Evolutionary conservation across 2,888 invertebrate genomes (phyloP).

Genomic region (Ochropleura plecta): DNA sequence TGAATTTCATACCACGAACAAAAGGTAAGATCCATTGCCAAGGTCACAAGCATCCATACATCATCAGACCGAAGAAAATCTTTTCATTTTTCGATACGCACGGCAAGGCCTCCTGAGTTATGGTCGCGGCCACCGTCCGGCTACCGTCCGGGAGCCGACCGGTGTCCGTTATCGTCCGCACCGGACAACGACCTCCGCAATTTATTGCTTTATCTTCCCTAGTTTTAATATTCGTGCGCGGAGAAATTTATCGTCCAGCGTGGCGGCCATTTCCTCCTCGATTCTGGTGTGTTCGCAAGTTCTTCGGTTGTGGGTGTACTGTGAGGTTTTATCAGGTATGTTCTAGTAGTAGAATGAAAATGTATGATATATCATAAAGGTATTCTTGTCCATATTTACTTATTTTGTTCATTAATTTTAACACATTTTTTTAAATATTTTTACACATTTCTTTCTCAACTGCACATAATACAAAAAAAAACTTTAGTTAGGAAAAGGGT

Average conservation of each 20-base stretch:
- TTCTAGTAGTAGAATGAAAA: neutral
- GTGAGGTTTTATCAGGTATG: no score
- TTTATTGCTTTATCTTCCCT: conserved; percentile 65
- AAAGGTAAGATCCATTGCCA: conserved; percentile 30
- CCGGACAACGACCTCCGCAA: conserved; percentile 59
- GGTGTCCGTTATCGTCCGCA: conserved; percentile 58
- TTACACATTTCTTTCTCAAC: no score
- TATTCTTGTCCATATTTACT: neutral
- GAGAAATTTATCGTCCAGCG: conserved; percentile 58
- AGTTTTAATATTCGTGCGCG: conserved; percentile 63
- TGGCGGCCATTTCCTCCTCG: conserved; percentile 40
- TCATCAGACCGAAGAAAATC: conserved; percentile 47
- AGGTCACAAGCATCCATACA: conserved; percentile 38
- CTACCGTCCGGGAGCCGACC: conserved; percentile 33
- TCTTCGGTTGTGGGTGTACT: conserved; percentile 1
- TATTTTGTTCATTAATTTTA: neutral
- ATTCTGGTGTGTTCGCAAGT: conserved; percentile 34
- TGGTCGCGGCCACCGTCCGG: conserved; percentile 43
- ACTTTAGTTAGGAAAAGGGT: neutral
- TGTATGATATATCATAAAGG: neutral
- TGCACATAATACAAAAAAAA: no score
- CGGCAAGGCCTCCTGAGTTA: conserved; percentile 59
- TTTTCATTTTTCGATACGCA: conserved; percentile 64
- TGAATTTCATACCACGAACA: conserved; percentile 1
- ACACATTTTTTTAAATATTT: no score